phyloP scores from a whole-genome alignment of 2,888 invertebrate species.

The Drosophila merina region DNA sequence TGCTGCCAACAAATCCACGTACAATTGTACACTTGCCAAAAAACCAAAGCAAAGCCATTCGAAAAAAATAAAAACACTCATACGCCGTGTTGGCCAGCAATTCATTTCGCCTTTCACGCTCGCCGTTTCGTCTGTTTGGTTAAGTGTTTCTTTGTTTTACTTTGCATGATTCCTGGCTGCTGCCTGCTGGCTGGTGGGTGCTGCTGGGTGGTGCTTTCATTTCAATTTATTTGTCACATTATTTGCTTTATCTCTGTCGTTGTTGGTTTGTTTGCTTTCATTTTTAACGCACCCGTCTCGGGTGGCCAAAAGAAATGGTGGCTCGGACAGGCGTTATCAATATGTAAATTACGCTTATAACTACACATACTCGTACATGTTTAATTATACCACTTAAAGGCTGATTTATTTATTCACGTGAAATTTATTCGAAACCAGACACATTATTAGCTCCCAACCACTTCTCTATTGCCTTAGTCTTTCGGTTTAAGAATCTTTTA shows the following conservation, averaged over 20 bases:
- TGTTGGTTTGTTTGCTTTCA: constrained; percentile 30
- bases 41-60: constrained; percentile 18
- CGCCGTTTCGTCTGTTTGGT: constrained; percentile 60
- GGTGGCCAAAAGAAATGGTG: constrained; percentile 19
- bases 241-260: constrained; percentile 49
- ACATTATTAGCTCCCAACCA: not conserved
- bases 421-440: not conserved
- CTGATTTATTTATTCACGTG: constrained; percentile 16
- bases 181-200: constrained; percentile 20
- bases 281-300: constrained; percentile 33
- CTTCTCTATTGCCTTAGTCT: not conserved
- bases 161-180: constrained; percentile 7
- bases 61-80: constrained; percentile 45
- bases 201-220: constrained; percentile 18
- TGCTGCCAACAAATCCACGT: constrained; percentile 27
- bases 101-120: constrained; percentile 36
- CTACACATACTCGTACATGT: not conserved
- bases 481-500: not conserved
- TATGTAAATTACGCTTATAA: constrained; percentile 18
- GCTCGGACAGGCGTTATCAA: constrained; percentile 14
- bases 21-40: constrained; percentile 34
- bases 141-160: constrained; percentile 60
- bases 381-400: constrained; percentile 4
- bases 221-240: constrained; percentile 45
- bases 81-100: constrained; percentile 59